Evolutionary conservation across 2,113 vertebrate species (phyloP), one percentile per base, ranked within the genome.

Genomic region (Brienomyrus brachyistius): DNA sequence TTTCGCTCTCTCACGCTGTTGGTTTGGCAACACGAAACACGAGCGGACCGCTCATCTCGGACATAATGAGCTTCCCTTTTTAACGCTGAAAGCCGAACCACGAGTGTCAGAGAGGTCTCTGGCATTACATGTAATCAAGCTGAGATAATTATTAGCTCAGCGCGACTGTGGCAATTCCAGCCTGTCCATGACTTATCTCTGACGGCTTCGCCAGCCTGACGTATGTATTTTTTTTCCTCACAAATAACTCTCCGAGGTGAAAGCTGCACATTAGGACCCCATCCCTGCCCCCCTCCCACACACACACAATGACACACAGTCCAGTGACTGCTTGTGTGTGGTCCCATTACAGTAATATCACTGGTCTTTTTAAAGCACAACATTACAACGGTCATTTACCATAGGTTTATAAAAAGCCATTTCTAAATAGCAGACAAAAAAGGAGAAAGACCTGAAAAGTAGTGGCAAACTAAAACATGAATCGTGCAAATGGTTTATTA

Each of bases 71-170:
- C 82, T 87, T 90, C 89, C 91, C 92, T 92, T 92, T 89, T 45
- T 35, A 87, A 90, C 88, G 84, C 54, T 91, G 87, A 92, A 92
- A 92, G 91, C 86, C 90, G 40, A 80, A 56, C 89, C 90, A 54
- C 89, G 59, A 91, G 93, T 93, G 92, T 92, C 92, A 92, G 91
- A 88, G 89, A 89, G 94, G 92, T 94, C 92, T 90, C 87, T 87
- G 27, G 52, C 90, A 91, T 91, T 90, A 23, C 83, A 91, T 92
- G 90, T 93, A 90, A 93, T 93, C 92, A 94, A 77, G 91, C 92
- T 89, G 90, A 88, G 92, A 92, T 90, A 85, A 92, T 93, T 90
- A 94, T 94, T 93, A 92, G 90, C 74, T 88, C 45, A 84, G 47
- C 40, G 11, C 82, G 17, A 74, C 89, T 15, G 45, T 51, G 89